These are phyloP conservation scores for Acleris cristana DNA, from an alignment of 2,888 invertebrate species.

Conservation along the genomic window DNA sequence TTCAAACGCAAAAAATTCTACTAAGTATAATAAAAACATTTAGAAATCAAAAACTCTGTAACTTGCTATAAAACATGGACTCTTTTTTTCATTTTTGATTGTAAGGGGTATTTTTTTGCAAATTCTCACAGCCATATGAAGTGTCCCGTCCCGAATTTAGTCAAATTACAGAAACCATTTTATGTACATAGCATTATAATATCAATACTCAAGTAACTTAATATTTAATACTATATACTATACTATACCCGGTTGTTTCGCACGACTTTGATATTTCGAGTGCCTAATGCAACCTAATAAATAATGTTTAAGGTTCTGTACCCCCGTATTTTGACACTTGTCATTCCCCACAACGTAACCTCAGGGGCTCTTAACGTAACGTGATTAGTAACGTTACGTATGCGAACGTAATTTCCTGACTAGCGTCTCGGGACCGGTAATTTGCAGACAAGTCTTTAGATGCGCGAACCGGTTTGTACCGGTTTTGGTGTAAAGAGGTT, in stretches of 20 bases:
- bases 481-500: no score
- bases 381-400: conserved; percentile 22
- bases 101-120: no score
- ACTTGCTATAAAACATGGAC: no score
- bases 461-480: neutral
- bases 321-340: conserved; percentile 4
- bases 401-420: conserved; percentile 26
- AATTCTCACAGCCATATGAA: no score
- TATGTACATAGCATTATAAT: no score
- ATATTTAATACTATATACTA: neutral
- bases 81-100: no score
- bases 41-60: no score
- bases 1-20: no score
- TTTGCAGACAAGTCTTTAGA: neutral
- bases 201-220: no score
- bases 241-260: neutral
- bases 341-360: conserved; percentile 20
- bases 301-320: neutral
- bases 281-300: neutral
- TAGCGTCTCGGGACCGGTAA: neutral
- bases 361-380: conserved; percentile 24
- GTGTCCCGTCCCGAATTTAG: no score
- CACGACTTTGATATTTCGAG: neutral
- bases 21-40: no score
- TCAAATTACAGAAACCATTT: no score